Percentiles rank a stretch among this genome's conserved stretches.
Evolutionary conservation across 2,113 vertebrate genomes (phyloP).

Genomic region (Psittacara wagleri): DNA sequence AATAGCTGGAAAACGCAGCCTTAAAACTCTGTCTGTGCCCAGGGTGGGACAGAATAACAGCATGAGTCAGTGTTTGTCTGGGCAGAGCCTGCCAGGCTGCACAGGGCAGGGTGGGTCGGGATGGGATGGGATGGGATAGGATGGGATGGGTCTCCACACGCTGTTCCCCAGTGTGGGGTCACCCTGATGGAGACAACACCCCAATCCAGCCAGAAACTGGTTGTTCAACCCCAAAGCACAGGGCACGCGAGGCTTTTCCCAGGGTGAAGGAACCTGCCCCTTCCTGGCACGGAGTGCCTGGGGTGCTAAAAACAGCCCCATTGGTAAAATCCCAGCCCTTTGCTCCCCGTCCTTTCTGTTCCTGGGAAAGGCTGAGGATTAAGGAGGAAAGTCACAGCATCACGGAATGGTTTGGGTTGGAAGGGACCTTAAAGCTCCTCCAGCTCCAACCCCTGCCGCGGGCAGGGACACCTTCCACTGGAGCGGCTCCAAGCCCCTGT

Average conservation of each 20-base stretch:
- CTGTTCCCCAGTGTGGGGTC: background rate
- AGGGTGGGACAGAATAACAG: slow-evolving; percentile 44
- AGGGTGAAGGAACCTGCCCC: accelerated
- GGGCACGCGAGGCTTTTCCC: background rate
- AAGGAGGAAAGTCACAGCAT: background rate
- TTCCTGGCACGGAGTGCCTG: background rate
- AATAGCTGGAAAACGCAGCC: slow-evolving; percentile 15
- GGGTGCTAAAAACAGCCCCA: background rate
- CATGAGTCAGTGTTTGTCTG: slow-evolving; percentile 50
- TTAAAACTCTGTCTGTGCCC: slow-evolving; percentile 6
- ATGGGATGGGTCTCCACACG: background rate
- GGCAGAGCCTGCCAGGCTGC: background rate
- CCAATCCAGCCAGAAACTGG: background rate
- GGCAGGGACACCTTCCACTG: no score
- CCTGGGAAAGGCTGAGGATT: background rate
- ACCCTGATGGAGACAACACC: accelerated
- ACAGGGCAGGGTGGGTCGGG: background rate
- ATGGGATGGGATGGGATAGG: background rate
- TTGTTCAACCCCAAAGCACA: background rate
- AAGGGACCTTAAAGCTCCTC: background rate
- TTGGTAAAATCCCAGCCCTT: accelerated
- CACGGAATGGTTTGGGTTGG: background rate
- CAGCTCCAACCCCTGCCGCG: accelerated
- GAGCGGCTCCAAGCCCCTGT: no score
- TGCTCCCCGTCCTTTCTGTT: background rate